Base-by-base conservation (phyloP, 2,888 invertebrate genomes). In the Amiota minor region DNA sequence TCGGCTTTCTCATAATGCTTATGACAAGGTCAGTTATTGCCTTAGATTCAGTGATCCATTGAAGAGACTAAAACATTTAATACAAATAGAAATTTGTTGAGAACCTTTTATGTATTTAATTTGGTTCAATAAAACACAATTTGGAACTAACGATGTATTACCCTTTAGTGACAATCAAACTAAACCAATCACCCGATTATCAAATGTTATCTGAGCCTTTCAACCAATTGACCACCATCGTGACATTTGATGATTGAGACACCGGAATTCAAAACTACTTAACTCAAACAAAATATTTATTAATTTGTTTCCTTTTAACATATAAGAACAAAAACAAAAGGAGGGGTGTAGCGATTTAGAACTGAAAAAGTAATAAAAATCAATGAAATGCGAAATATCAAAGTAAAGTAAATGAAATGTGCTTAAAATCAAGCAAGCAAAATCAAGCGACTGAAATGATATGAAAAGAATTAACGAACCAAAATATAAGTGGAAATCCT, bases 331-430 rank as follows among this genome's bases (percentile, higher is more conserved):
- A n/a, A 50, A 11, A n/a, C 59, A 59, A 59, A 11, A 20, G 20
- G 12, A 59, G 2, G 59, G 18, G 59, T 10, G 16, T 1, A 16
- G 10, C 2, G 59, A 18, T 18, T 59, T 4, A 59, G 18, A 65
- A 65, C 1, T n/a, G 47, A 49, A 46, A 53, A 68, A 68, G 53
- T 53, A 23, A 67, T 50, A 67, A 68, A 68, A 68, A 65, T 65
- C 50, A 53, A 68, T 68, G 50, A 68, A 68, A 50, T 68, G 53
- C 67, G 50, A 68, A 68, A 68, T 68, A 53, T 68, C 50, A 49
- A 68, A 49, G 53, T 35, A 50, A 68, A 20, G 18, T 68, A 68
- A 68, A 68, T 53, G 35, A 47, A 67, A 49, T 20, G 49, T 64
- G 46, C 35, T 45, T 46, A 64, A 16, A 47, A 47, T 10, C 65